These are phyloP conservation scores for Monomorium pharaonis DNA, from an alignment of 1,140 invertebrate species.

Conservation along the genomic window DNA sequence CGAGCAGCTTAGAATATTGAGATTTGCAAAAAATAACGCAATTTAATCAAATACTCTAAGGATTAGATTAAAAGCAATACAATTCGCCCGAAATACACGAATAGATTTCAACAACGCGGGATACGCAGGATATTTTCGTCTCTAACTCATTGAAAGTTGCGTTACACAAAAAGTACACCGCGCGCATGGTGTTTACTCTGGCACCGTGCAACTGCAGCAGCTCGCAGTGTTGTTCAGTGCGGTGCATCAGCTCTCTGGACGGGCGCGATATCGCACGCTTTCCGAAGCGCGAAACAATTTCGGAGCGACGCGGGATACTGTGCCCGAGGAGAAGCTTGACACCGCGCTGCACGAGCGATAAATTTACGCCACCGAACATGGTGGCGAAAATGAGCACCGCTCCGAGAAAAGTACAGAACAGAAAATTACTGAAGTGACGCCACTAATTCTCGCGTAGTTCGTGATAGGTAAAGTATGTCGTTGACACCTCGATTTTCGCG, in stretches of 20 bases:
- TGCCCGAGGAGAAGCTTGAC: background rate
- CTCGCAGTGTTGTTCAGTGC: background rate
- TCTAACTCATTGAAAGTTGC: slow-evolving; percentile 19
- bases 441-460: slow-evolving; percentile 42
- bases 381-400: slow-evolving; percentile 17
- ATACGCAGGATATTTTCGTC: background rate
- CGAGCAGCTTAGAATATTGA: background rate
- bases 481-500: slow-evolving; percentile 26
- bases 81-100: background rate
- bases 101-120: background rate
- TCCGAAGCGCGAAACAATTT: slow-evolving; percentile 49
- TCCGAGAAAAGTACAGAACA: slow-evolving; percentile 10
- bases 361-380: slow-evolving; percentile 13
- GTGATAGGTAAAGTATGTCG: slow-evolving; percentile 1
- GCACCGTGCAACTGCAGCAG: slow-evolving; percentile 5
- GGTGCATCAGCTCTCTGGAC: slow-evolving; percentile 33
- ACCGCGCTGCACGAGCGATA: background rate
- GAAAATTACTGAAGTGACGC: slow-evolving; percentile 26
- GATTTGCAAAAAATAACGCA: background rate
- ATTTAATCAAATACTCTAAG: background rate
- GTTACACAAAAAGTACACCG: background rate
- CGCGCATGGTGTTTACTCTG: slow-evolving; percentile 8
- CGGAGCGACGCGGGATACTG: background rate
- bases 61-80: background rate
- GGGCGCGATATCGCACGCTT: slow-evolving; percentile 45